Evolutionary conservation across 1,140 invertebrate species (phyloP), one percentile per base, ranked within the genome.

Genomic region (Pygmarrhopalites habei): DNA sequence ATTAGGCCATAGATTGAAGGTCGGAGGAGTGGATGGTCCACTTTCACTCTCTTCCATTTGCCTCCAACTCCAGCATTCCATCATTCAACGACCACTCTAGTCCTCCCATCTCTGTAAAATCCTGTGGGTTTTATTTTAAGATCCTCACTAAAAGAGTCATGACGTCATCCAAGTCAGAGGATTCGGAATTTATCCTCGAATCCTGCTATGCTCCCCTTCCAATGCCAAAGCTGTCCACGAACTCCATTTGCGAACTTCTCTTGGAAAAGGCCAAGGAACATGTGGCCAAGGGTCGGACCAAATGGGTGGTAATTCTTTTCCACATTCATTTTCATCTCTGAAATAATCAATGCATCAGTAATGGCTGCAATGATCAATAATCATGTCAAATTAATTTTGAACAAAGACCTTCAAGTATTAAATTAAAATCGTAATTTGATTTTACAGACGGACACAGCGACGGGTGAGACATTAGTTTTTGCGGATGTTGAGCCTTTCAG

Each of bases 391-490:
- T 10, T 17, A 39, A 39, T 10, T 10, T 39, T 39, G 17, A 10
- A 10, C 7, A 39, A 39, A 39, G 35, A 7, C 10, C 35, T 10
- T 10, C 35, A n/a, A 10, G 7, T 39, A 7, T 39, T 39, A 39
- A 39, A 39, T 39, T 39, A 39, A 39, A 35, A 4, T 15, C n/a
- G n/a, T n/a, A n/a, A n/a, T n/a, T n/a, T n/a, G n/a, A n/a, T n/a
- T n/a, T n/a, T n/a, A n/a, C n/a, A 66, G 60, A 67, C 68, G 0
- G 65, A 70, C 44, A 25, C 62, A 14, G 43, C 61, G 19, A 66
- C 67, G 12, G 68, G 63, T 1, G 66, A 70, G 52, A 65, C 59
- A 5, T 7, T 70, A 14, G 52, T 17, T 14, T 71, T 70, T 47
- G 10, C 30, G 15, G 70, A 70, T 26, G 55, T 70, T 17, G 68